These are phyloP conservation scores for Crotalus horridus DNA, from an alignment of 2,113 vertebrate species.

Conservation along the genomic window DNA sequence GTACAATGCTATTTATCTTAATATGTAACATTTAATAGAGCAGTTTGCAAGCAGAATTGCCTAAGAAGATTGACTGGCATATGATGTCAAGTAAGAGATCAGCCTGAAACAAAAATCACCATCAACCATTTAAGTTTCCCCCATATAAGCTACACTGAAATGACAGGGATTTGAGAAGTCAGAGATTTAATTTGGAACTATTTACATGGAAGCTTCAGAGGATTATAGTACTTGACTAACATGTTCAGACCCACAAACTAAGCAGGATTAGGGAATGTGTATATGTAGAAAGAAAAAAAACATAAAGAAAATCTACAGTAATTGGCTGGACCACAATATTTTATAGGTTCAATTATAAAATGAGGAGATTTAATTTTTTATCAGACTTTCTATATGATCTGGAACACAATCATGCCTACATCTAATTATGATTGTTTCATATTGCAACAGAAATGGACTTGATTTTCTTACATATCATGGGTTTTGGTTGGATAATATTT, in stretches of 20 bases:
- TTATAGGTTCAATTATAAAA: background rate
- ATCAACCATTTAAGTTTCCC: background rate
- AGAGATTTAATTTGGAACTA: background rate
- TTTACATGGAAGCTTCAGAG: background rate
- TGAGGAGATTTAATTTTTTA: background rate
- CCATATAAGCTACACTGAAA: background rate
- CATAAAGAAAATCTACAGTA: background rate
- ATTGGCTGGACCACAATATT: background rate
- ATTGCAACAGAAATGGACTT: background rate
- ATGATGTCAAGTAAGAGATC: background rate
- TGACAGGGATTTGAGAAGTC: background rate
- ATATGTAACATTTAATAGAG: background rate
- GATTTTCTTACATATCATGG: background rate
- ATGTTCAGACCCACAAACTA: background rate
- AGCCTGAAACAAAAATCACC: background rate
- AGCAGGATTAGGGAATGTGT: background rate
- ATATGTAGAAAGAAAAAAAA: background rate
- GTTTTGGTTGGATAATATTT: background rate
- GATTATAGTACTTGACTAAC: background rate
- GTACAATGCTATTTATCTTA: background rate
- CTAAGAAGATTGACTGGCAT: background rate
- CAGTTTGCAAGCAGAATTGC: background rate
- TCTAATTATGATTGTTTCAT: background rate
- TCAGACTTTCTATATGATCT: background rate
- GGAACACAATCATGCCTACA: background rate